Evolutionary conservation across 2,888 invertebrate species (phyloP), one percentile per base, ranked within the genome.

Genomic region (Brachyopa scutellaris): DNA sequence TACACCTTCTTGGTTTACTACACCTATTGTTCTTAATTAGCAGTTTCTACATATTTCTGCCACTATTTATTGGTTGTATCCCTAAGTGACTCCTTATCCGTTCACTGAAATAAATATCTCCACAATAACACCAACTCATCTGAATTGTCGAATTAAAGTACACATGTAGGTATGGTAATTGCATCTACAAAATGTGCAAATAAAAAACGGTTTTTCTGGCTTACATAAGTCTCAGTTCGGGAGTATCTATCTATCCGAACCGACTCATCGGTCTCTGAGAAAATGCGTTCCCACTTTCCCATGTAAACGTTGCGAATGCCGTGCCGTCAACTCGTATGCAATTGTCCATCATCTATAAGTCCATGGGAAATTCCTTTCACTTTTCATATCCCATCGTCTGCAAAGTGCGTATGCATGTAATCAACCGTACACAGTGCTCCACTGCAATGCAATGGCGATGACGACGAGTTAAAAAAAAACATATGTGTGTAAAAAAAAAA

Each of bases 361-460:
- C 59, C 82, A 72, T 82, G 82, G 53, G 82, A 72, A 82, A 82
- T 82, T 82, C 82, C 82, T 82, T 82, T 82, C 82, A 82, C 82
- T 82, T 80, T 79, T 77, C 69, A 64, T 67, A 57, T 69, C 47
- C 33, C 53, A 40, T 29, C 70, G 36, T 64, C 55, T 47, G 64
- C 38, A n/a, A 61, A 61, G 74, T 76, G 80, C 76, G 76, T 80
- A 70, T 40, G 29, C 23, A 59, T 53, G 53, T 11, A 11, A 64
- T n/a, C 21, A 70, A 51, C 36, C n/a, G 21, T 29, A 51, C 21
- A 36, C 38, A 29, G 11, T 36, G 29, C 38, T 57, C 17, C 31
- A 38, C 17, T 36, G 13, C 4, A 31, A n/a, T 23, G n/a, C 19
- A 21, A 9, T 8, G 47, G 19, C 42, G 55, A 36, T 21, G 62